Conservation (phyloP, 2,113 vertebrate genomes). For the Nanorana parkeri region DNA sequence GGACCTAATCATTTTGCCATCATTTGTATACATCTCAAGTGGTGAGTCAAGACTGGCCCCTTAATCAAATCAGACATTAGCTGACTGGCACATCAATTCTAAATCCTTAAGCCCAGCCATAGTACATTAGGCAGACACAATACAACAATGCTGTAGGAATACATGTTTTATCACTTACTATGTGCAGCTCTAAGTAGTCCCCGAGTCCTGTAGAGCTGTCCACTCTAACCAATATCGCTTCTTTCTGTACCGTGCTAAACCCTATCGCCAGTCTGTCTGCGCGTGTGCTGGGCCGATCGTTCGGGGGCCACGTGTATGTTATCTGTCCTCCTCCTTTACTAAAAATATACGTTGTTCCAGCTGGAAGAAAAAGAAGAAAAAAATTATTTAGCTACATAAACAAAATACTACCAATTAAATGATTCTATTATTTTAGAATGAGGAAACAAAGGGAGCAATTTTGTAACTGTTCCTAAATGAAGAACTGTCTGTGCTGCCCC, state of each 20-base stretch:
- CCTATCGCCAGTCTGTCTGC: constrained; percentile 97
- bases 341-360: constrained; percentile 98
- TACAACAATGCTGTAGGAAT: background rate
- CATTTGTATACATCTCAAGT: too few relatives aligned
- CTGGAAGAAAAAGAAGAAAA: constrained; percentile 71
- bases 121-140: background rate
- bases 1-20: too few relatives aligned
- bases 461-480: too few relatives aligned
- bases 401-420: background rate
- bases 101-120: too few relatives aligned
- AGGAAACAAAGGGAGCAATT: too few relatives aligned
- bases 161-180: constrained; percentile 83
- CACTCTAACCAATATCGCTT: constrained; percentile 94
- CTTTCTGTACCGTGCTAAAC: constrained; percentile 96
- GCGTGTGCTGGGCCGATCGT: constrained; percentile 95
- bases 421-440: background rate
- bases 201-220: constrained; percentile 96
- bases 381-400: background rate
- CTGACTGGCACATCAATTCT: too few relatives aligned
- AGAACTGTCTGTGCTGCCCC: too few relatives aligned
- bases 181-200: constrained; percentile 98
- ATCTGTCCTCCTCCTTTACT: constrained; percentile 96
- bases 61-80: too few relatives aligned
- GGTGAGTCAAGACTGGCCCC: too few relatives aligned
- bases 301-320: constrained; percentile 97